These are phyloP conservation scores for Pachycephala philippinensis DNA, from an alignment of 2,113 vertebrate species.

Conservation along the genomic window DNA sequence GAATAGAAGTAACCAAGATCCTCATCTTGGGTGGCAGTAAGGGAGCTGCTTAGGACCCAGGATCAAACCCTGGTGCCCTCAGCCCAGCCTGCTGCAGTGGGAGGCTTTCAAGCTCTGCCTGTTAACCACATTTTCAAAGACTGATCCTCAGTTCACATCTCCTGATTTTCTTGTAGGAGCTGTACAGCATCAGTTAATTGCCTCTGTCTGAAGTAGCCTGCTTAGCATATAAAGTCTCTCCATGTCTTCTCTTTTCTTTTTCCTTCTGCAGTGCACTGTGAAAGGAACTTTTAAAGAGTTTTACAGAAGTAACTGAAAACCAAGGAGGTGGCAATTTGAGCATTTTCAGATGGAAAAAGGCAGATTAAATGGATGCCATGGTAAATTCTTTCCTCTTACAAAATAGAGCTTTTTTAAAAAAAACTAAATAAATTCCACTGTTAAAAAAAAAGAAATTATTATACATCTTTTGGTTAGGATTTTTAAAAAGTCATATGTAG, in stretches of 20 bases:
- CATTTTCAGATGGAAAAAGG: neutral
- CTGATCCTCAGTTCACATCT: neutral
- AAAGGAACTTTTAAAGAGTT: neutral
- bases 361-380: neutral
- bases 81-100: neutral
- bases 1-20: neutral
- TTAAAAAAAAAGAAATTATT: neutral
- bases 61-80: neutral
- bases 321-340: neutral
- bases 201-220: neutral
- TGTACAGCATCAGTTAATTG: neutral
- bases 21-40: neutral
- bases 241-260: neutral
- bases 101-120: neutral
- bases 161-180: neutral
- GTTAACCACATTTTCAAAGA: conserved; percentile 16
- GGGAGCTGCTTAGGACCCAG: neutral
- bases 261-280: neutral
- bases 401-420: neutral
- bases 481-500: neutral
- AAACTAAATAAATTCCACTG: neutral
- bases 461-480: neutral
- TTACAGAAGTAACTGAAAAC: neutral
- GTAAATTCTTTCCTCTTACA: neutral
- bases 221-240: neutral